Conservation (phyloP, 2,797 vertebrate genomes). For the Meda fulgida region DNA sequence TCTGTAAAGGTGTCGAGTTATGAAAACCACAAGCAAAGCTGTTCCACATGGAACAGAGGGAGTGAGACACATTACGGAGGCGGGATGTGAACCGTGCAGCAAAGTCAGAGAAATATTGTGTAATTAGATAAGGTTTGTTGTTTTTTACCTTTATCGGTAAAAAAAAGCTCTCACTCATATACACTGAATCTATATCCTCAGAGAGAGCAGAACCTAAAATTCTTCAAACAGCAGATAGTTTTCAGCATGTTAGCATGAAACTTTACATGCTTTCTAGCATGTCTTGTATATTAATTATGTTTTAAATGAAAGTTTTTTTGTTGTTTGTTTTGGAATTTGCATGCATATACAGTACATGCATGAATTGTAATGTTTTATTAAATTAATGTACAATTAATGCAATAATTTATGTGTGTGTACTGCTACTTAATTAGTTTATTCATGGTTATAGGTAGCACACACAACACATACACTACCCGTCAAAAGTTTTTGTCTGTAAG, state of each 20-base stretch:
- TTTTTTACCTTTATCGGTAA: background rate
- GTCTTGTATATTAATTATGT: background rate
- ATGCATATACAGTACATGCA: too few species aligned
- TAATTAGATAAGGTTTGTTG: conserved; percentile 3
- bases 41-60: conserved; percentile 9
- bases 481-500: too few species aligned
- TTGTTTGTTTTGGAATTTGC: background rate
- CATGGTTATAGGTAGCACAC: background rate
- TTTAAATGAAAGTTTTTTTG: background rate
- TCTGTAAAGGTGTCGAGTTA: conserved; percentile 44
- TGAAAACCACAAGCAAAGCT: conserved; percentile 35
- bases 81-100: conserved; percentile 12
- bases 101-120: conserved; percentile 3
- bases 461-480: background rate
- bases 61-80: conserved; percentile 12
- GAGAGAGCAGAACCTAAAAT: conserved; percentile 37
- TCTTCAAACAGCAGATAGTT: conserved; percentile 46
- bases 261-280: conserved; percentile 11
- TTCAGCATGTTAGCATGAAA: conserved; percentile 21
- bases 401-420: background rate
- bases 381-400: background rate
- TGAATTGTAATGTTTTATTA: background rate
- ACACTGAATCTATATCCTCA: conserved; percentile 18
- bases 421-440: background rate
- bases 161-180: conserved; percentile 18